Evolutionary conservation across 2,113 vertebrate species (phyloP).

Genomic region (Leiothrix lutea): DNA sequence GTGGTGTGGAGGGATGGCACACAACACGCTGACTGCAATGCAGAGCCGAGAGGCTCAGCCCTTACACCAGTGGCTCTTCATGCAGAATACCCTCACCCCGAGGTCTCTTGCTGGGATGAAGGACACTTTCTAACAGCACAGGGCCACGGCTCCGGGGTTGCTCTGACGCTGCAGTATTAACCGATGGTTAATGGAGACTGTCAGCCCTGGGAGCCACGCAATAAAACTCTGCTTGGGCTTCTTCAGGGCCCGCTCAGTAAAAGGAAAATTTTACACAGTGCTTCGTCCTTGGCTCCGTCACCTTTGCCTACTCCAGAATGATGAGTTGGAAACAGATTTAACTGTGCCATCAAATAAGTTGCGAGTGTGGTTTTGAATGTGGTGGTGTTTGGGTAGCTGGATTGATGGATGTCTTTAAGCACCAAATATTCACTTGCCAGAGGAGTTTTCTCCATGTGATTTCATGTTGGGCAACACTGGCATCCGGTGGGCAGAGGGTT

Average conservation of each 20-base stretch:
- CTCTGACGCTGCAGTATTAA: constrained; percentile 45
- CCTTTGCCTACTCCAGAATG: background rate
- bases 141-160: background rate
- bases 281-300: constrained; percentile 1
- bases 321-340: background rate
- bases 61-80: background rate
- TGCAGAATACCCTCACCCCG: constrained; percentile 51
- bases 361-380: background rate
- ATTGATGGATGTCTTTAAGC: background rate
- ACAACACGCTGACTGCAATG: background rate
- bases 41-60: background rate
- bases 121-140: background rate
- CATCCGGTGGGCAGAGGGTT: constrained; percentile 71
- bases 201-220: background rate
- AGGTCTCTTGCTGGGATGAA: constrained; percentile 54
- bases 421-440: constrained; percentile 39
- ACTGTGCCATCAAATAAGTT: background rate
- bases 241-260: background rate
- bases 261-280: background rate
- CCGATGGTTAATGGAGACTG: constrained; percentile 55
- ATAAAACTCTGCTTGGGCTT: background rate
- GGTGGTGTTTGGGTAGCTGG: background rate
- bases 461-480: constrained; percentile 72
- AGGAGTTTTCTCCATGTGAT: constrained; percentile 29
- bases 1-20: background rate